phyloP scores from a whole-genome alignment of 2,113 vertebrate species.

The Sinocyclocheilus anshuiensis region DNA sequence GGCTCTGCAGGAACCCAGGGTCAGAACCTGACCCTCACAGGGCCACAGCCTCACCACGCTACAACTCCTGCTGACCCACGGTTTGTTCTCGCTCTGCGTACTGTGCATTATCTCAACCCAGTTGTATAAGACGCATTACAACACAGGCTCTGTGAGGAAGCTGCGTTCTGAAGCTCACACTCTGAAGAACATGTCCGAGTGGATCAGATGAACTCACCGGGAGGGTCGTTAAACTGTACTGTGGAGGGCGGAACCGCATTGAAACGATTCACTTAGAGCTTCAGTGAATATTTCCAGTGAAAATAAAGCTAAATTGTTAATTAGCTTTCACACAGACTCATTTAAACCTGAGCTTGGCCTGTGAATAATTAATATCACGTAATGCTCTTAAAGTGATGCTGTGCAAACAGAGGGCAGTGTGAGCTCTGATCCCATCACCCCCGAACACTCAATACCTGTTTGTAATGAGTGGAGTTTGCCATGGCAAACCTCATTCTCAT shows the following conservation, averaged over 20 bases:
- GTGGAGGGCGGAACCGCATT: neutral
- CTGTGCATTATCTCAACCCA: neutral
- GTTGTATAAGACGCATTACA: neutral
- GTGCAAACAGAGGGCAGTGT: neutral
- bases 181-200: conserved; percentile 56
- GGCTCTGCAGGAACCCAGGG: neutral
- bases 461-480: neutral
- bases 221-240: conserved; percentile 54
- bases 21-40: neutral
- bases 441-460: neutral
- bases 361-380: conserved; percentile 24
- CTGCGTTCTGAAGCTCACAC: conserved; percentile 44
- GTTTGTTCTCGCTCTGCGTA: neutral
- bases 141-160: neutral
- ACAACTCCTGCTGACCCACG: neutral
- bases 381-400: conserved; percentile 11
- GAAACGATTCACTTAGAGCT: conserved; percentile 22
- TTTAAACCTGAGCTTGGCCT: neutral
- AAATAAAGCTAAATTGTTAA: conserved; percentile 50
- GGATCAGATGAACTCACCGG: conserved; percentile 62
- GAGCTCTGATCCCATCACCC: neutral
- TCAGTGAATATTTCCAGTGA: neutral
- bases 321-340: conserved; percentile 15
- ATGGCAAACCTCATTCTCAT: too few relatives aligned
- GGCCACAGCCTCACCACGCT: neutral